phyloP scores from a whole-genome alignment of 2,888 invertebrate species.

The Drosophila robusta region DNA sequence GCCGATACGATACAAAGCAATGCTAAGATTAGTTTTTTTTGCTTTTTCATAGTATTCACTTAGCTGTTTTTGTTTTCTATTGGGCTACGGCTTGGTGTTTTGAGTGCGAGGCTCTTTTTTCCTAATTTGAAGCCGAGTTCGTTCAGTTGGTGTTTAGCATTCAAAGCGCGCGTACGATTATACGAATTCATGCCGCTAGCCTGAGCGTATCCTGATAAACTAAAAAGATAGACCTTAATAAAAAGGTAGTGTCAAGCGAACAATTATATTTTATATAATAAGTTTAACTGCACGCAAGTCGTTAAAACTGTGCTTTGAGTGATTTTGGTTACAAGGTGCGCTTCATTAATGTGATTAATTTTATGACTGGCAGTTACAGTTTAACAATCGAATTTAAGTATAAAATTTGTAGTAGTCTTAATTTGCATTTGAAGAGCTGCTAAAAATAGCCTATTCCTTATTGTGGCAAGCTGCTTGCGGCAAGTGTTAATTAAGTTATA shows the following conservation, averaged over 20 bases:
- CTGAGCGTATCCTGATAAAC: slow-evolving; percentile 14
- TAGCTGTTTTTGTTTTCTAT: slow-evolving; percentile 58
- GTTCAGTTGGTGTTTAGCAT: slow-evolving; percentile 81
- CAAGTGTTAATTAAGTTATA: slow-evolving; percentile 1
- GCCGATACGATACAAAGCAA: slow-evolving; percentile 47
- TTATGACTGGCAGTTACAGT: background rate
- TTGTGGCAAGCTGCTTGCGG: background rate
- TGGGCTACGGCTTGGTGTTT: slow-evolving; percentile 41
- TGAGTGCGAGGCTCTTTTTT: slow-evolving; percentile 64
- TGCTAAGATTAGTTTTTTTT: slow-evolving; percentile 36
- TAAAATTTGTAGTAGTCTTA: background rate
- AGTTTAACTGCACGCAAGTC: background rate
- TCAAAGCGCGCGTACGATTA: slow-evolving; percentile 70
- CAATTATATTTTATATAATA: background rate
- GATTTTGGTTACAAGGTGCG: slow-evolving; percentile 15
- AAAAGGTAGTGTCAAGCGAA: background rate
- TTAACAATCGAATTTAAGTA: slow-evolving; percentile 3
- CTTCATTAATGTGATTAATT: background rate
- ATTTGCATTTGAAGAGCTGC: background rate
- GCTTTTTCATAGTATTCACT: slow-evolving; percentile 42
- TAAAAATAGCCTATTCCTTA: background rate
- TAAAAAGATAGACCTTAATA: background rate
- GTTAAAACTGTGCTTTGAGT: background rate
- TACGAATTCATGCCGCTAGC: slow-evolving; percentile 24
- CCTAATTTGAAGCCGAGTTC: slow-evolving; percentile 66